Conservation (phyloP, 2,888 invertebrate species). For the Oxytorus armatus region DNA sequence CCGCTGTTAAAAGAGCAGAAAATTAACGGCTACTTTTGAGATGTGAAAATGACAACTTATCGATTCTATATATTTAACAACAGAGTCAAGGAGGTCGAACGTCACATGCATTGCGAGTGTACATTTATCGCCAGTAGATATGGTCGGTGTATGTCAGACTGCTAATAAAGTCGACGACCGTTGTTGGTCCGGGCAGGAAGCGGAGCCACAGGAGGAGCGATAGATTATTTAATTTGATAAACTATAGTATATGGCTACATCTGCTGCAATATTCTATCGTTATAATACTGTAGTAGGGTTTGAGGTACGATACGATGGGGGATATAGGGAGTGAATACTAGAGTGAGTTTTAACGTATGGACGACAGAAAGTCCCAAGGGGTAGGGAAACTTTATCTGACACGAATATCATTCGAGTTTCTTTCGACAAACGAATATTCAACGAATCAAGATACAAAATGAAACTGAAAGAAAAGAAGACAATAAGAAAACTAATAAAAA, state of each 20-base stretch:
- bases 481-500: no score
- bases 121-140: constrained; percentile 45
- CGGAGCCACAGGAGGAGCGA: constrained; percentile 35
- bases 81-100: constrained; percentile 38
- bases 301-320: neutral
- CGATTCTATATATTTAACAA: neutral
- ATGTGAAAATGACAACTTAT: constrained; percentile 10
- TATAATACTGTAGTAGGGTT: constrained; percentile 15
- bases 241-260: constrained; percentile 26
- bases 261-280: constrained; percentile 16
- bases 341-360: constrained; percentile 49
- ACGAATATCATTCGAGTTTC: constrained; percentile 24
- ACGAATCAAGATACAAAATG: no score
- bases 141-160: constrained; percentile 36
- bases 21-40: no score
- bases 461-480: no score
- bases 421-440: neutral
- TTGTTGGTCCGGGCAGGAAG: constrained; percentile 29
- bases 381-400: constrained; percentile 30
- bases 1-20: neutral
- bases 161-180: constrained; percentile 45
- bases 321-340: constrained; percentile 33
- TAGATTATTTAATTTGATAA: constrained; percentile 56
- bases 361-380: constrained; percentile 32
- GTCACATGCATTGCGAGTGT: constrained; percentile 15